These are phyloP conservation scores for Cyclopterus lumpus DNA, from an alignment of 2,797 vertebrate genomes.

Conservation along the genomic window DNA sequence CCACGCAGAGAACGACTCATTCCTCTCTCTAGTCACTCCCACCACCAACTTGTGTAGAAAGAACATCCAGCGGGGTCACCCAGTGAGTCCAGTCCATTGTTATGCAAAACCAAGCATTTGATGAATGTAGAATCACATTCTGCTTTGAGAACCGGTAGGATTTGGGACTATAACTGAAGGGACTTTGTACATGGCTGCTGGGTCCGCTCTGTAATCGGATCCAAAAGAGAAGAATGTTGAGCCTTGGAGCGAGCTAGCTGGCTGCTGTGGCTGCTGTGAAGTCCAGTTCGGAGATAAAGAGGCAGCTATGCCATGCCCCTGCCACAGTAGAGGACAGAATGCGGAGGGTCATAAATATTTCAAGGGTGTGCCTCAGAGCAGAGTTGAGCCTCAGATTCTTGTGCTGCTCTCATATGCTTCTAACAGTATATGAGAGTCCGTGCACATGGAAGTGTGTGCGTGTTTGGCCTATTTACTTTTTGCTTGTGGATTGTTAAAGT, in stretches of 20 bases:
- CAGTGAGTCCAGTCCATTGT: constrained; percentile 50
- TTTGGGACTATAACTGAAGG: constrained; percentile 51
- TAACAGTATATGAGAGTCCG: constrained; percentile 13
- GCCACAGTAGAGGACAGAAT: constrained; percentile 52
- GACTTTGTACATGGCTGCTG: constrained; percentile 55
- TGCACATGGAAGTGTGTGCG: constrained; percentile 26
- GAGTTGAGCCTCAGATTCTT: constrained; percentile 62
- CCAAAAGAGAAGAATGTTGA: constrained; percentile 67
- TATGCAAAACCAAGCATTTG: constrained; percentile 51
- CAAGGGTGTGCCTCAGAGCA: constrained; percentile 72
- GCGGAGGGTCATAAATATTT: constrained; percentile 76
- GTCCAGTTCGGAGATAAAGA: constrained; percentile 61
- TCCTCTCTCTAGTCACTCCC: constrained; percentile 51
- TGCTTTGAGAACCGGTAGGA: constrained; percentile 53
- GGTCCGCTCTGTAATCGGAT: constrained; percentile 60
- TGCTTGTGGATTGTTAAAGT: constrained; percentile 31
- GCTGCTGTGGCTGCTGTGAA: constrained; percentile 39
- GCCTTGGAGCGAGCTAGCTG: constrained; percentile 38
- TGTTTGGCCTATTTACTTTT: constrained; percentile 27
- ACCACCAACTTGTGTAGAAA: constrained; percentile 42
- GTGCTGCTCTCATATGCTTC: constrained; percentile 38
- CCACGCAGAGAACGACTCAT: constrained; percentile 41
- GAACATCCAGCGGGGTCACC: constrained; percentile 35
- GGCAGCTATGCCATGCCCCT: constrained; percentile 53
- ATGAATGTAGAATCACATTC: constrained; percentile 45